Base-by-base conservation (phyloP, 2,113 vertebrate species). In the Polyodon spathula region DNA sequence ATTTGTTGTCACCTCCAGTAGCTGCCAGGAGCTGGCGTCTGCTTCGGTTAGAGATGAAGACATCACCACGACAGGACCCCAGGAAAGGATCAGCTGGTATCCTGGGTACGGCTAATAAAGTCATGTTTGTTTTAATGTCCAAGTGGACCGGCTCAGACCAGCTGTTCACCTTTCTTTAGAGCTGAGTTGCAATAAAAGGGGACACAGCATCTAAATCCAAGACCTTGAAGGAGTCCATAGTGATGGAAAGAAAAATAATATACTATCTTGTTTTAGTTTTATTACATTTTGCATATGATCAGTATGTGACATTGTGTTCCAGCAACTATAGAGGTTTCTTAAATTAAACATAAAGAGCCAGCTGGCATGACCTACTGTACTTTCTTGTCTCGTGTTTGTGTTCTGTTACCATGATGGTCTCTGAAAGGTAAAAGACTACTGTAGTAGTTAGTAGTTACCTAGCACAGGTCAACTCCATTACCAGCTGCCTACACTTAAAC, bases 41-140 rank as follows among this genome's bases (percentile, higher is more conserved):
- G 89, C 90, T 94, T 90, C 82, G 90, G 86, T 98, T 96, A 97
- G 90, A 85, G 89, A 98, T 97, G 93, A 98, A 98, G 95, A 97
- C 91, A 92, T 98, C 95, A 98, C 85, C 74, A 85, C 95, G 93
- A 97, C 94, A 93, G 92, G 88, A 84, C 79, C 92, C 92, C 85
- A 86, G 86, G 90, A 91, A 89, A 88, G 90, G 89, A 92, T 97
- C 95, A 97, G 94, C 95, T 97, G 93, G 88, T 87, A 89, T 93
- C 88, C 88, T 87, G 89, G 90, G 90, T 65, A 84, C 86, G 83
- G 88, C 90, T 93, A 92, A 95, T 93, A 91, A 91, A 92, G 91
- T 86, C 81, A 84, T 88, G 86, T 87, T 65, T 89, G 87, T n/a
- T n/a, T n/a, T 89, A 86, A 87, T 89, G 90, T 91, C 89, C 90